Evolutionary conservation across 1,140 invertebrate species (phyloP).

Genomic region (Sinonovacula constricta): DNA sequence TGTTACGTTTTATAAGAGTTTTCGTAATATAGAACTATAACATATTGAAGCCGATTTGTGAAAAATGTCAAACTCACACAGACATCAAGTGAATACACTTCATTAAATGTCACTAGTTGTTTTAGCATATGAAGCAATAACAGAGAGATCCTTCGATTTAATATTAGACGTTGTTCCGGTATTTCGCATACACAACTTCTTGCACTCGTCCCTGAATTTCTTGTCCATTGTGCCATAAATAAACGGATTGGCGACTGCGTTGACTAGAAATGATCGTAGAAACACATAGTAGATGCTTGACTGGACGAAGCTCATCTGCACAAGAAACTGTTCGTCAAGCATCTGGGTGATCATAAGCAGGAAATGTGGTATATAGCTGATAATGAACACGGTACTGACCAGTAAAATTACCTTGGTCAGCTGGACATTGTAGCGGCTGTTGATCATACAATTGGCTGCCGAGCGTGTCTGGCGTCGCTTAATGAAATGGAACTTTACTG

Average conservation of each 20-base stretch:
- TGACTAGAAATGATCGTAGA: slow-evolving; percentile 39
- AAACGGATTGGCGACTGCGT: slow-evolving; percentile 42
- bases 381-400: slow-evolving; percentile 28
- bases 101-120: no score
- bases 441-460: not conserved
- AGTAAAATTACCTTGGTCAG: slow-evolving; percentile 41
- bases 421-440: slow-evolving; percentile 3
- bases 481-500: not conserved
- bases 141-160: no score
- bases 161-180: no score
- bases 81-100: no score
- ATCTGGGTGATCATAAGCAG: slow-evolving; percentile 8
- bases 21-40: no score
- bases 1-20: no score
- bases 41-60: no score
- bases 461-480: not conserved
- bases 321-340: not conserved
- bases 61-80: no score
- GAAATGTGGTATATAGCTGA: slow-evolving; percentile 49
- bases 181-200: no score
- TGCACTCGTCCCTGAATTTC: slow-evolving; percentile 17
- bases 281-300: slow-evolving; percentile 7
- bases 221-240: slow-evolving; percentile 41
- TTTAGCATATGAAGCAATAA: no score
- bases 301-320: not conserved